A percentile compares a stretch with the other conserved stretches of the same genome.
phyloP scores from a whole-genome alignment of 2,888 invertebrate species.

The Fragum sueziense region DNA sequence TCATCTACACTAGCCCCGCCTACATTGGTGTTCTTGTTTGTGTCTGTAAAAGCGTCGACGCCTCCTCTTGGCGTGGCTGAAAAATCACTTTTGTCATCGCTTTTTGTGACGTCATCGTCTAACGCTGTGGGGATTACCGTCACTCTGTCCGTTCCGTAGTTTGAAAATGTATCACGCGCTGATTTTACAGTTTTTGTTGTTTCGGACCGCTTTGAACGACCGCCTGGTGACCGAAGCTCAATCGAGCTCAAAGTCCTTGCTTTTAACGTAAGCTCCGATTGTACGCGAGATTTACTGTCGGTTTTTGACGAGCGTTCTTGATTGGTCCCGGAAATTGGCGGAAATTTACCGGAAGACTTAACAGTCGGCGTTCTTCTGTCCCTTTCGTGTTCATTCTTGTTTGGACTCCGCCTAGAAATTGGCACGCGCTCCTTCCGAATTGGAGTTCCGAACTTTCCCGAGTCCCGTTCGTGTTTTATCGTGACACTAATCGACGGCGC shows the following conservation, averaged over 20 bases:
- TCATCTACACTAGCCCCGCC: conserved; percentile 8
- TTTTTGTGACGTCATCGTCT: not conserved
- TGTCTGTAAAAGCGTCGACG: not conserved
- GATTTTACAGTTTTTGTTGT: not conserved
- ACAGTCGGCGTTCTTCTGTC: not conserved
- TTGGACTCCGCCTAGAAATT: conserved; percentile 24
- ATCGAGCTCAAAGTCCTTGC: not conserved
- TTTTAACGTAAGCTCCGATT: conserved; percentile 2
- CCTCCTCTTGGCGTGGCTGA: not conserved
- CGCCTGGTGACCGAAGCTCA: not conserved
- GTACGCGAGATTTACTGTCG: not conserved
- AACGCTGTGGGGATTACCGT: conserved; percentile 37
- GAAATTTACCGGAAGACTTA: not conserved
- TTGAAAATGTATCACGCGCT: conserved; percentile 3
- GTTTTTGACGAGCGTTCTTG: not conserved
- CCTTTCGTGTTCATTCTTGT: not conserved
- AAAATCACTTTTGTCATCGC: conserved; percentile 9
- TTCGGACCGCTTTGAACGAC: not conserved
- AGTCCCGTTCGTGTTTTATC: conserved; percentile 37
- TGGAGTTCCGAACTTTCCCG: conserved; percentile 18
- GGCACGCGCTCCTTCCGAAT: conserved; percentile 26
- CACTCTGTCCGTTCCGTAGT: not conserved
- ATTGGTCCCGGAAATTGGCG: not conserved
- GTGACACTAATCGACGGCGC: conserved; percentile 51
- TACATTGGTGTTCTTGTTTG: not conserved